Percentiles rank a stretch among this genome's conserved stretches.
Conservation (phyloP, 2,888 invertebrate species). For the Blomia tropicalis region DNA sequence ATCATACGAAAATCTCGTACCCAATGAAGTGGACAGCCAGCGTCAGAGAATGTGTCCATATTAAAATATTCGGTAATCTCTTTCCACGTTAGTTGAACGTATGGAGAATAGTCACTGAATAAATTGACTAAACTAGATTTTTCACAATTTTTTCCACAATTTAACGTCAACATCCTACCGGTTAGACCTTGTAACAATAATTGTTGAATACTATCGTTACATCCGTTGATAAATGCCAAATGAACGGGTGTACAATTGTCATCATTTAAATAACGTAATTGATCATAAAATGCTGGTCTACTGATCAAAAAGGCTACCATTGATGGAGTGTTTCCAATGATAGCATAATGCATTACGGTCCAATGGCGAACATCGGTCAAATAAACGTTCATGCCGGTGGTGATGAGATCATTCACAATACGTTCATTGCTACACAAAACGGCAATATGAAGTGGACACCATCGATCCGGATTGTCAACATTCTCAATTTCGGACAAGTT, state of each 20-base stretch:
- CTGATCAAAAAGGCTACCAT: background rate
- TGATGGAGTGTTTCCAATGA: background rate
- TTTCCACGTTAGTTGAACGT: background rate
- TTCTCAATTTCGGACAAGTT: background rate
- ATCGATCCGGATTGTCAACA: background rate
- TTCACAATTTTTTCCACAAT: background rate
- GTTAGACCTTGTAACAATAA: background rate
- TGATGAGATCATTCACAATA: background rate
- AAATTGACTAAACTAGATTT: background rate
- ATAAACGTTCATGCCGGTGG: conserved; percentile 1
- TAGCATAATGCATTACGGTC: conserved; percentile 11
- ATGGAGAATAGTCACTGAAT: background rate
- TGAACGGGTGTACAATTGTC: background rate
- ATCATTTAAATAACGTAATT: background rate
- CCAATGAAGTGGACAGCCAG: conserved; percentile 5
- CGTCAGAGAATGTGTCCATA: background rate
- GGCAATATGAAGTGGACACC: background rate
- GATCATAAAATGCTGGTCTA: background rate
- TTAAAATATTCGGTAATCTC: background rate
- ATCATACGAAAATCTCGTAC: background rate
- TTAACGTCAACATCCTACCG: background rate
- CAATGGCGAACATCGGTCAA: background rate
- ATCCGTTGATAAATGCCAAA: background rate
- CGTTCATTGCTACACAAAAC: background rate
- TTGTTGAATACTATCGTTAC: background rate